These are phyloP conservation scores for Ditylenchus weischeri DNA, from an alignment of 2,888 invertebrate species.

Conservation along the genomic window DNA sequence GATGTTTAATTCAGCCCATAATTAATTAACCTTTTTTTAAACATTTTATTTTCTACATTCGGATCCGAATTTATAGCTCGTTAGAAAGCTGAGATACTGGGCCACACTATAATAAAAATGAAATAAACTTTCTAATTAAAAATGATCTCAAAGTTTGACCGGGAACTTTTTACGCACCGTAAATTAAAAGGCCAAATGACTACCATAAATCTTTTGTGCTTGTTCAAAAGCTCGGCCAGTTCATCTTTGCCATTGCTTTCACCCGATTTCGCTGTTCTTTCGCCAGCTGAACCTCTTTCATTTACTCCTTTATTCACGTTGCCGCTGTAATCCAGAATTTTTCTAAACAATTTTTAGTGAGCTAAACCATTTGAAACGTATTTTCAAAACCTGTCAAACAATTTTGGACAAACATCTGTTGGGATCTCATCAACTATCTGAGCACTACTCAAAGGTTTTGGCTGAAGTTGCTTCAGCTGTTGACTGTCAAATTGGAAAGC, in stretches of 20 bases:
- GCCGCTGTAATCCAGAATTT: neutral
- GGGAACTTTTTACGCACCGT: too few species aligned
- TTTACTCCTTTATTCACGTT: neutral
- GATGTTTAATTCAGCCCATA: too few species aligned
- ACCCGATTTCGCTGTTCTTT: conserved; percentile 7
- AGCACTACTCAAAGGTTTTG: conserved; percentile 15
- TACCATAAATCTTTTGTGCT: conserved; percentile 18
- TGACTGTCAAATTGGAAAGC: conserved; percentile 21
- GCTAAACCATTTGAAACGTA: neutral
- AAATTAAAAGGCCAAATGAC: conserved; percentile 2
- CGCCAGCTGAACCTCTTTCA: conserved; percentile 8
- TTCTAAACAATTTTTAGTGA: neutral
- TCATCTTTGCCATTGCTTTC: conserved; percentile 12
- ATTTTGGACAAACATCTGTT: conserved; percentile 19
- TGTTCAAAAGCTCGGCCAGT: conserved; percentile 16
- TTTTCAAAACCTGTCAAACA: conserved; percentile 13
- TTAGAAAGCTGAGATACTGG: too few species aligned
- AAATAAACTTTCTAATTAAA: too few species aligned
- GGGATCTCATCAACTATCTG: conserved; percentile 16
- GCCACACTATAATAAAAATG: too few species aligned
- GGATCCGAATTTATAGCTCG: neutral
- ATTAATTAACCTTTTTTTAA: too few species aligned
- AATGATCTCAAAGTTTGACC: too few species aligned
- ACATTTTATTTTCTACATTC: too few species aligned
- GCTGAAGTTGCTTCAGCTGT: neutral